Conservation (phyloP, 2,888 invertebrate species). For the Falcaria lacertinaria region DNA sequence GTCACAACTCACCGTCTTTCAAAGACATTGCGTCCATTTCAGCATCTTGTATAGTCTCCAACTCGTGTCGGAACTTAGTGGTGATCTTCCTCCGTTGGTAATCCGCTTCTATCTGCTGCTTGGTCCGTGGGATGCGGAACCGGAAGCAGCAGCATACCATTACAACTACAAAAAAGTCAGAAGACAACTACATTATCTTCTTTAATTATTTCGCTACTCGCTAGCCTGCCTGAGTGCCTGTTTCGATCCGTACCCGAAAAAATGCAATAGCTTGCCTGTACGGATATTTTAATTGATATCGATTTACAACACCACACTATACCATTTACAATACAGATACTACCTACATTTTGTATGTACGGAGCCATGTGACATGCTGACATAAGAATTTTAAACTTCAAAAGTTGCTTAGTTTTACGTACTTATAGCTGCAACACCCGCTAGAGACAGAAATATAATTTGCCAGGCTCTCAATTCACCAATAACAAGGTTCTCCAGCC, state of each 20-base stretch:
- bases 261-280: too few species aligned
- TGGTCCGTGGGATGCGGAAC: constrained; percentile 94
- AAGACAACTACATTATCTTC: too few species aligned
- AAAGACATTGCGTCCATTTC: constrained; percentile 92
- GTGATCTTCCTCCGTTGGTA: constrained; percentile 91
- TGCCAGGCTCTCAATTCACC: constrained; percentile 90
- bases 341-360: too few species aligned
- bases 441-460: constrained; percentile 85
- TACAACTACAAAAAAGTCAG: constrained; percentile 82
- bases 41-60: constrained; percentile 89
- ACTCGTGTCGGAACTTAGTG: constrained; percentile 88
- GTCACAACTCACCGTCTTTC: constrained; percentile 80
- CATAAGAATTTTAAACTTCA: too few species aligned
- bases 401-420: constrained; percentile 37
- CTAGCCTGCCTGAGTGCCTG: too few species aligned
- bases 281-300: too few species aligned
- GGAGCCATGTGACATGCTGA: too few species aligned
- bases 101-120: constrained; percentile 97
- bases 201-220: too few species aligned
- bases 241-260: too few species aligned
- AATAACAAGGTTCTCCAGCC: constrained; percentile 85
- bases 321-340: too few species aligned
- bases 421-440: constrained; percentile 82
- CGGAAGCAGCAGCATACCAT: constrained; percentile 94
- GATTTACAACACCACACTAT: too few species aligned